Evolutionary conservation across 23 tunicate species (phyloP).

Genomic region (Clavelina lepadiformis): DNA sequence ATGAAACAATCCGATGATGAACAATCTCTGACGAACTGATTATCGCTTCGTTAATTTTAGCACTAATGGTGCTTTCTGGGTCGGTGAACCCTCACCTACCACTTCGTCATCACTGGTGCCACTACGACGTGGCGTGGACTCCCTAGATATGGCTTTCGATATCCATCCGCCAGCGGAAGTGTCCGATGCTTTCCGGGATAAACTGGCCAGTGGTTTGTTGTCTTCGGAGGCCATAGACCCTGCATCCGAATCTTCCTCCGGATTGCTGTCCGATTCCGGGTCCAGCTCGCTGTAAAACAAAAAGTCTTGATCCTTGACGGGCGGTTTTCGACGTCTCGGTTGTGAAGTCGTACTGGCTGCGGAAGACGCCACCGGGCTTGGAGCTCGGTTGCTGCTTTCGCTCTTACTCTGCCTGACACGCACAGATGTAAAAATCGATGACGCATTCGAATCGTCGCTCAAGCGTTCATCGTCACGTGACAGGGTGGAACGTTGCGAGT

Average conservation of each 20-base stretch:
- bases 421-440: conserved; percentile 14
- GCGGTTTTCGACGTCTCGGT: conserved; percentile 16
- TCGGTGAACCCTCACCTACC: neutral
- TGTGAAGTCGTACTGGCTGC: neutral
- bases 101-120: conserved; percentile 21
- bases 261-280: conserved; percentile 12
- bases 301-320: conserved; percentile 28
- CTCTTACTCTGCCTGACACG: conserved; percentile 5
- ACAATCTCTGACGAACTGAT: too few species aligned
- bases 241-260: conserved; percentile 6
- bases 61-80: conserved; percentile 11
- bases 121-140: conserved; percentile 15
- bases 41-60: conserved; percentile 13
- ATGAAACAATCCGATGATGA: too few species aligned
- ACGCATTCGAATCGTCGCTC: conserved; percentile 51
- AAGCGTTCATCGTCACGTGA: conserved; percentile 48
- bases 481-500: conserved; percentile 4
- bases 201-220: neutral
- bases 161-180: neutral
- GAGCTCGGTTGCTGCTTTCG: neutral
- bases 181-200: neutral
- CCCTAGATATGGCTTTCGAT: conserved; percentile 1
- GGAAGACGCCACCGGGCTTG: neutral
- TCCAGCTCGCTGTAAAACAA: conserved; percentile 40
- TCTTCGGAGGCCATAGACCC: conserved; percentile 10